Evolutionary conservation across 2,113 vertebrate species (phyloP).

Genomic region (Macaca mulatta): DNA sequence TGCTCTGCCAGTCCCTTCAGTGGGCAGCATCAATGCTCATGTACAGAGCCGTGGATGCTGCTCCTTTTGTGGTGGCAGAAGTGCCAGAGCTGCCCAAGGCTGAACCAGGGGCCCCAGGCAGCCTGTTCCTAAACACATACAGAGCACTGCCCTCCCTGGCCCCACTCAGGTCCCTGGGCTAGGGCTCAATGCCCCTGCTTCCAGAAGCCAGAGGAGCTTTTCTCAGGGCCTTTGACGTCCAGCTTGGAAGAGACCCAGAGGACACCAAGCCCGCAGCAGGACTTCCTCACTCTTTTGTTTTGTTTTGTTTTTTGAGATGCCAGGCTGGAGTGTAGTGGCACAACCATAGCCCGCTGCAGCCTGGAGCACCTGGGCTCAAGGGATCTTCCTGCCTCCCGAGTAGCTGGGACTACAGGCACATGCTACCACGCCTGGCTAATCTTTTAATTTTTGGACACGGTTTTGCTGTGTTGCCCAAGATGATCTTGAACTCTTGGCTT

Average conservation of each 20-base stretch:
- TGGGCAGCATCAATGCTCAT: conserved; percentile 7
- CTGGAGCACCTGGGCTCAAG: too few relatives aligned
- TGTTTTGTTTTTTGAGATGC: too few relatives aligned
- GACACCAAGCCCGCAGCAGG: not conserved
- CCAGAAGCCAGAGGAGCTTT: not conserved
- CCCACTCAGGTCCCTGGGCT: not conserved
- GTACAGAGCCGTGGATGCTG: conserved; percentile 61
- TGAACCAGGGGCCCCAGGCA: not conserved
- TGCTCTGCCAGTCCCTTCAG: conserved; percentile 63
- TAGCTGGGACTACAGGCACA: too few relatives aligned
- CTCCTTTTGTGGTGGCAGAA: conserved; percentile 49
- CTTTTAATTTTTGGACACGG: too few relatives aligned
- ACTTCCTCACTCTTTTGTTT: not conserved
- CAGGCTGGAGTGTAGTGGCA: too few relatives aligned
- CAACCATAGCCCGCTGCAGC: too few relatives aligned
- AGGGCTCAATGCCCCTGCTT: accelerated
- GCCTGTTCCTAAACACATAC: not conserved
- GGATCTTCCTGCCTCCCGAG: too few relatives aligned
- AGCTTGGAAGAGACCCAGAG: not conserved
- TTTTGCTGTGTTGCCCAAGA: too few relatives aligned
- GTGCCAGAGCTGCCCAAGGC: not conserved
- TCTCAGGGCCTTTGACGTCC: not conserved
- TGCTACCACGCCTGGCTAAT: too few relatives aligned
- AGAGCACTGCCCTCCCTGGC: not conserved
- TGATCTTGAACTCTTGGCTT: too few relatives aligned